Evolutionary conservation across 2,888 invertebrate species (phyloP), one percentile per base, ranked within the genome.

Genomic region (Morpho deidamia): DNA sequence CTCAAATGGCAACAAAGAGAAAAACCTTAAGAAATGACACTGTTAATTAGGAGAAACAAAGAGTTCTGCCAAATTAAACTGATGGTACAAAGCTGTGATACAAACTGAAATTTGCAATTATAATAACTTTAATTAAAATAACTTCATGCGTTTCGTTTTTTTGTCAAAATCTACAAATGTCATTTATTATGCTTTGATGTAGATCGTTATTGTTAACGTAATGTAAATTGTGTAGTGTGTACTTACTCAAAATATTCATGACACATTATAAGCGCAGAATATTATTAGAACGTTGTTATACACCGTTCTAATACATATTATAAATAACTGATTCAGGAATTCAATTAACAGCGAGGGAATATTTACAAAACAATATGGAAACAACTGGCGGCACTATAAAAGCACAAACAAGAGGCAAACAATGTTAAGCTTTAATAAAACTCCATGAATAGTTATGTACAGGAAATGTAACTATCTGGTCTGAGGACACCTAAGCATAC

Each of bases 401-500:
- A 64, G 65, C 64, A 67, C 64, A 62, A 67, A 71, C 72, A 66
- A 68, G 69, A 64, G 69, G 65, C 72, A 72, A 76, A 79, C 78
- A 78, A 74, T 76, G 80, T 78, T 75, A 74, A 76, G 76, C 75
- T 78, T 79, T 81, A 83, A 77, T 83, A 81, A 82, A 83, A 83
- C 76, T 76, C 70, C 67, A 67, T 70, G 74, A 83, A 80, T 79
- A 81, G 75, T 78, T 81, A 80, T 71, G 72, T 68, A 68, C 75
- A 81, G 72, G 80, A 82, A 86, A 87, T 85, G 83, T 84, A 84
- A 83, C 85, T 85, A 86, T 85, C 83, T 84, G 79, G 70, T 83
- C 76, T 72, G 74, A 78, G 76, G 73, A 81, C 78, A 76, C 76
- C 80, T 78, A 83, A 75, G 78, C 78, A 83, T 83, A 85, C 77